Base-by-base conservation (phyloP, 2,888 invertebrate species). In the Cryptocephalus primarius region DNA sequence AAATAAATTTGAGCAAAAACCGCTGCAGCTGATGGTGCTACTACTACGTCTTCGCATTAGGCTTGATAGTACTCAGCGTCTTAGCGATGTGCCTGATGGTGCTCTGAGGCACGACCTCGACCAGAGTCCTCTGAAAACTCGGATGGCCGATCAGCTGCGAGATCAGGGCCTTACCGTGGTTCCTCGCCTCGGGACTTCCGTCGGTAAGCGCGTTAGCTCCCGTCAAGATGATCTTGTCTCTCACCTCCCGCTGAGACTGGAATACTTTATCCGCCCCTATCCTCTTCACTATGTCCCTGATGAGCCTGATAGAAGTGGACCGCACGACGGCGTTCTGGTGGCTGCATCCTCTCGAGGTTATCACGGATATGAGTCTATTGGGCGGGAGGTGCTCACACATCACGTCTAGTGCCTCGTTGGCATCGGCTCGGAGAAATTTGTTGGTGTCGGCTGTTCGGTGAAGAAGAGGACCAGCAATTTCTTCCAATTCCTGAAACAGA, bases 401-500 rank as follows among this genome's bases (percentile, higher is more conserved):
- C 10, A 80, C 76, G 58, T 84, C 86, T 39, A 97, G 70, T 1
- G 94, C 88, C 9, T 77, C 75, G 47, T 85, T 83, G 3, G 93
- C 89, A 69, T 96, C 96, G 33, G 87, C 87, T 14, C 94, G 77
- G 43, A 97, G 77, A 66, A 97, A 95, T 57, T 85, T 83, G 71
- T 94, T 95, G 8, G 92, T 94, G 63, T 97, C 96, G 0, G 93
- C 92, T 43, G 90, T 87, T 50, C 94, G 83, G 56, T 88, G 86
- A 32, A 96, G 75, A 47, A 96, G 71, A 9, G 88, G 83, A 14
- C 78, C 80, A 1, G 85, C 84, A 43, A 92, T 76, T 63, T 90
- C 88, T 62, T 96, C 95, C 45, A 92, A 73, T 69, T 95, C 94
- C 72, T 88, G 71, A 34, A 52, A 38, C 13, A 39, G 12, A 33